Evolutionary conservation across 2,113 vertebrate genomes (phyloP).

Genomic region (Cairina moschata): DNA sequence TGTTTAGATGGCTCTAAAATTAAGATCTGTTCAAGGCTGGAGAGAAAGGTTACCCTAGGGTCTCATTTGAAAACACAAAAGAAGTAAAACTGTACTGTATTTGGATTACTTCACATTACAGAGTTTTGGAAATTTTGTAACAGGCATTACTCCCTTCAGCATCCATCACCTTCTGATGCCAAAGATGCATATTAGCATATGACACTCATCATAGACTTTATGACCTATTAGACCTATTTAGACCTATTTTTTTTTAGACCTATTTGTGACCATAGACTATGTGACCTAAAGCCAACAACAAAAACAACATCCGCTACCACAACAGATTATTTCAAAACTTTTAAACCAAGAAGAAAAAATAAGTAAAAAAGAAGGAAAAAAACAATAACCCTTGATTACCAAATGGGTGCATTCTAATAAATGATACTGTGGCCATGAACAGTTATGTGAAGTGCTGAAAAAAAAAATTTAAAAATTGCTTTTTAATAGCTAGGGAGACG

Average conservation of each 20-base stretch:
- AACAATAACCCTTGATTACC: neutral
- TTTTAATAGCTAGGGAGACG: neutral
- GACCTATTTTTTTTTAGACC: too few species aligned
- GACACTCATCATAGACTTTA: neutral
- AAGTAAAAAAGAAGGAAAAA: neutral
- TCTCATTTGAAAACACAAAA: neutral
- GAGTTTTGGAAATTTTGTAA: neutral
- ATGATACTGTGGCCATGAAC: neutral
- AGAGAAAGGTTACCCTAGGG: fast-evolving
- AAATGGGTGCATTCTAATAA: neutral
- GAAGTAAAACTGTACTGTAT: neutral
- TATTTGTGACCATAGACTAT: neutral
- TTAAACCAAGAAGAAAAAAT: neutral
- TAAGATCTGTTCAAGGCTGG: neutral
- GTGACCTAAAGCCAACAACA: neutral
- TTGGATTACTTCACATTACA: neutral
- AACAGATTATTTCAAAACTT: too few species aligned
- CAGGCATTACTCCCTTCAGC: fast-evolving
- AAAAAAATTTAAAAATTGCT: fast-evolving
- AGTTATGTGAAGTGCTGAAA: neutral
- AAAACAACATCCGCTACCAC: too few species aligned
- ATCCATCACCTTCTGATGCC: neutral
- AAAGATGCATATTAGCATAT: neutral
- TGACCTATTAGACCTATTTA: neutral
- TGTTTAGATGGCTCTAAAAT: neutral